A percentile compares a stretch with the other conserved stretches of the same genome.
Conservation (phyloP, 2,797 vertebrate genomes). For the Hypotaenidia okinawae region DNA sequence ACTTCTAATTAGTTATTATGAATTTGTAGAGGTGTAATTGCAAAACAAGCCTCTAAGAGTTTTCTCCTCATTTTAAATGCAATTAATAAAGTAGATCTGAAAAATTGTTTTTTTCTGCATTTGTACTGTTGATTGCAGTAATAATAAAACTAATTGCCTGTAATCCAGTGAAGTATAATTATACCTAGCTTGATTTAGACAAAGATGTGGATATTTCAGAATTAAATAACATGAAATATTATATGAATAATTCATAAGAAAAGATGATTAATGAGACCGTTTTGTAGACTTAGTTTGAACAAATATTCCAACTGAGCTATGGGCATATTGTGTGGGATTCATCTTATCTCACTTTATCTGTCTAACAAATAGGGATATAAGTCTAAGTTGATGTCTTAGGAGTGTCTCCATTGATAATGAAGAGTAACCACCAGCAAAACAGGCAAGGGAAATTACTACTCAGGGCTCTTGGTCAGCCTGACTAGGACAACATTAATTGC, state of each 20-base stretch:
- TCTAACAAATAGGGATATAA: background rate
- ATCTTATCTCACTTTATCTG: background rate
- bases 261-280: background rate
- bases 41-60: background rate
- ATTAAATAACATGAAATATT: conserved; percentile 2
- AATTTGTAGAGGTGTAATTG: conserved; percentile 27
- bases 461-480: background rate
- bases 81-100: background rate
- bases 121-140: conserved; percentile 47
- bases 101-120: conserved; percentile 15
- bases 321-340: background rate
- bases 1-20: conserved; percentile 23
- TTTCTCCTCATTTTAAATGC: conserved; percentile 15
- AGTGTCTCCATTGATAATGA: background rate
- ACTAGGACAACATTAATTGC: background rate
- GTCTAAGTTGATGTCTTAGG: background rate
- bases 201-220: conserved; percentile 21
- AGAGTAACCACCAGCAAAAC: background rate
- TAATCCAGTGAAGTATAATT: conserved; percentile 58
- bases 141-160: conserved; percentile 55
- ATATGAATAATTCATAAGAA: conserved; percentile 49
- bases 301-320: background rate
- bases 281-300: background rate
- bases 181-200: conserved; percentile 37
- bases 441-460: background rate